Evolutionary conservation across 37 sponge, comb jelly and placozoan species (phyloP), one percentile per base, ranked within the genome.

Genomic region (Agelas oroides): DNA sequence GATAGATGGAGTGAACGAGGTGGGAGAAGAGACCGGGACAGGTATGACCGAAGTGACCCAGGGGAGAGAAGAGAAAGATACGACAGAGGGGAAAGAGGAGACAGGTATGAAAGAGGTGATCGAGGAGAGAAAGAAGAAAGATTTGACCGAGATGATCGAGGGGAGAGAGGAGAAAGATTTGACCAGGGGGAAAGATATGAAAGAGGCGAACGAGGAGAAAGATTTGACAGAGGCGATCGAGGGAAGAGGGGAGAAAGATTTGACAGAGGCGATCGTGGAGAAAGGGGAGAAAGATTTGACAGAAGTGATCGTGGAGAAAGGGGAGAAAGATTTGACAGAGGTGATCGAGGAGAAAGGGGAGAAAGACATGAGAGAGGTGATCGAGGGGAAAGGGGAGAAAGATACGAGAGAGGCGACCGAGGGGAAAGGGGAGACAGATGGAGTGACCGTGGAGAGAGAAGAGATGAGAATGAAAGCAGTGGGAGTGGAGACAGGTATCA

Each of bases 241-340:
- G 66, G 56, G 57, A 32, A 70, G 41, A 34, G 37, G 46, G 31
- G 70, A 53, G 25, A 59, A 20, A 17, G 31, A n/a, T 53, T 1
- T 54, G 82, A 74, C 24, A 55, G 81, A 40, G 33, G 73, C 23
- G 46, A 53, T 11, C 46, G 28, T 25, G 71, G 70, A 33, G 69
- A 68, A 21, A 62, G 79, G 35, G 64, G 67, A n/a, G 80, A 65
- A 2, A 79, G 80, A 53, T 25, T 37, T 41, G 66, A 31, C 17
- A 66, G 67, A 66, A 25, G 67, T 33, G 33, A 66, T 20, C 17
- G 25, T 78, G 79, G 38, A 0, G 41, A 40, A 21, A 62, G 79
- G 35, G 64, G 67, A n/a, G 80, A 65, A 2, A 79, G 80, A 53
- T 25, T 37, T 41, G 66, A 63, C 21, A 35, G 65, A 15, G 24